Evolutionary conservation across 2,797 vertebrate genomes (phyloP), one percentile per base, ranked within the genome.

Genomic region (Menidia menidia): DNA sequence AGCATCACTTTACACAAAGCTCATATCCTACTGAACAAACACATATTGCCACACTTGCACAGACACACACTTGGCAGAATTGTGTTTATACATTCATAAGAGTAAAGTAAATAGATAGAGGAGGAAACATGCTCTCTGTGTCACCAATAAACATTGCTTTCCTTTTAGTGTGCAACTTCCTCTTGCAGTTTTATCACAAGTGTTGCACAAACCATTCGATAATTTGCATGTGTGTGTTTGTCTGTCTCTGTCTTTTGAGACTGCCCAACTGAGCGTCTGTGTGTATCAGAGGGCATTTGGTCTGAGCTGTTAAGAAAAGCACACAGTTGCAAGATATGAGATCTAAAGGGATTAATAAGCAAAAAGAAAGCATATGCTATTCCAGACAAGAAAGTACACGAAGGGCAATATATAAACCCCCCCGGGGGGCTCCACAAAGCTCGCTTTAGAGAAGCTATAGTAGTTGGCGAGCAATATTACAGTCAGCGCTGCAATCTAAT

Each of bases 351-450:
- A 80, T 73, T 83, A 45, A 64, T 55, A 77, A 66, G 31, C 0
- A 33, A 77, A 72, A 82, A 87, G 80, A 87, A 84, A 87, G 64
- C 77, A 73, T 70, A 87, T 77, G 80, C 75, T 87, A 51, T 81
- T 76, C 58, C 54, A 77, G 52, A 62, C 63, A 75, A 81, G 51
- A 82, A 85, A 80, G 67, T 67, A 51, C 18, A 39, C 69, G 1
- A 39, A 65, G 81, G 81, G 80, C 77, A 73, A 69, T 51, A 50
- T 67, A 62, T 12, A 66, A 75, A 73, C 67, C 87, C n/a, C n/a
- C 75, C 76, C 71, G 30, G 80, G 81, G 86, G 72, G 64, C 71
- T 61, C 73, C 47, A 87, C 84, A 86, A 73, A 64, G 58, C 79
- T 71, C 54, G 53, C 72, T 85, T 78, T 81, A 61, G 64, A 82